These are phyloP conservation scores for Eretmodus cyanostictus DNA, from an alignment of 2,113 vertebrate species.

Conservation along the genomic window DNA sequence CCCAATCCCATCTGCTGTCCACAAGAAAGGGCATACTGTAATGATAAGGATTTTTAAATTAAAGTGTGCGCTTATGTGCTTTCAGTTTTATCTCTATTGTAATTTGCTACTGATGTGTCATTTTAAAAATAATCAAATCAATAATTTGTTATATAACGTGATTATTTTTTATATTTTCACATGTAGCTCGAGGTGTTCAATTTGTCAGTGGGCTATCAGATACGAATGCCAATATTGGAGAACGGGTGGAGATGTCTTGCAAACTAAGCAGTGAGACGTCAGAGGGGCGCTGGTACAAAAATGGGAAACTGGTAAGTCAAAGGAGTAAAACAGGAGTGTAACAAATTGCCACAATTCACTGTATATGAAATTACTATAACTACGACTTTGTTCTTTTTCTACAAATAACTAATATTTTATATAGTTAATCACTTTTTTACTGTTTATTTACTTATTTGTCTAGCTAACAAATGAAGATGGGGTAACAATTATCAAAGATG, in stretches of 20 bases:
- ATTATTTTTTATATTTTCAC: background rate
- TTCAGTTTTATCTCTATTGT: background rate
- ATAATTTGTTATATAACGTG: background rate
- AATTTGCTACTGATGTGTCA: background rate
- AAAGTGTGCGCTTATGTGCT: background rate
- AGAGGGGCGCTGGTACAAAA: constrained; percentile 80
- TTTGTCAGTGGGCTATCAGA: constrained; percentile 76
- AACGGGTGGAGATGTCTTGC: constrained; percentile 71
- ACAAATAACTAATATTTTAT: background rate
- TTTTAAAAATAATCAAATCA: background rate
- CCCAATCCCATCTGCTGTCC: background rate
- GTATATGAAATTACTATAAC: background rate
- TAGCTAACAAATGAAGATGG: constrained; percentile 75
- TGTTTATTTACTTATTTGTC: background rate
- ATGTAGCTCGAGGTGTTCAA: constrained; percentile 62
- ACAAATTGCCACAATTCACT: background rate
- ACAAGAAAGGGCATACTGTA: background rate
- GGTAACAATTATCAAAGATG: constrained; percentile 72
- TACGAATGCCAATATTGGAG: constrained; percentile 60
- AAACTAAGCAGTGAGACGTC: constrained; percentile 69
- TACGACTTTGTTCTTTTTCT: background rate
- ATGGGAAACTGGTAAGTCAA: constrained; percentile 76
- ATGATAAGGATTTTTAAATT: background rate
- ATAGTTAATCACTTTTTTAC: background rate
- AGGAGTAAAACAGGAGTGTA: background rate